These are phyloP conservation scores for Euplexia lucipara DNA, from an alignment of 2,888 invertebrate genomes.

Conservation along the genomic window DNA sequence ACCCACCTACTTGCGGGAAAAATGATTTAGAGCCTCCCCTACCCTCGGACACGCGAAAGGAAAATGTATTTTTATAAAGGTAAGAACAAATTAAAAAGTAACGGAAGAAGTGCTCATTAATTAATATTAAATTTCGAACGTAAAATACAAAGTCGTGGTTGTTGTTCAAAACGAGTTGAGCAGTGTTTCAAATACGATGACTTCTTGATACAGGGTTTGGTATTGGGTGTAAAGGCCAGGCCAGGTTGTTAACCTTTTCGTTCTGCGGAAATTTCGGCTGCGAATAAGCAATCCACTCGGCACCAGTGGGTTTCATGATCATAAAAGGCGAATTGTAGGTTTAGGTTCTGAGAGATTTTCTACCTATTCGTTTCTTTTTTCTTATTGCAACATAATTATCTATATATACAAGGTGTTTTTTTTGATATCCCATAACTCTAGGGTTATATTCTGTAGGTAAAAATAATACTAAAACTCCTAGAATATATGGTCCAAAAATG, in stretches of 20 bases:
- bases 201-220: background rate
- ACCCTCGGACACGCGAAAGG: slow-evolving; percentile 39
- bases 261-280: background rate
- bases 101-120: slow-evolving; percentile 51
- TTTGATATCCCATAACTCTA: no score
- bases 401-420: no score
- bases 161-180: background rate
- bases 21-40: slow-evolving; percentile 56
- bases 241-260: background rate
- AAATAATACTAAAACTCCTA: no score
- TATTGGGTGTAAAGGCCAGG: background rate
- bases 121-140: slow-evolving; percentile 46
- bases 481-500: no score
- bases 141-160: slow-evolving; percentile 26
- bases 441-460: no score
- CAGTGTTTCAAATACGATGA: slow-evolving; percentile 6
- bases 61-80: slow-evolving; percentile 56
- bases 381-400: background rate
- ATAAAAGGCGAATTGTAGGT: background rate
- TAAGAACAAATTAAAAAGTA: slow-evolving; percentile 54
- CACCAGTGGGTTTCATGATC: background rate
- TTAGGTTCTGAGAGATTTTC: background rate
- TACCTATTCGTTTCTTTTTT: no score
- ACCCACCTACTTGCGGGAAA: slow-evolving; percentile 52
- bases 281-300: background rate